Evolutionary conservation across 2,113 vertebrate species (phyloP), one percentile per base, ranked within the genome.

Genomic region (Notarius lentiginosus): DNA sequence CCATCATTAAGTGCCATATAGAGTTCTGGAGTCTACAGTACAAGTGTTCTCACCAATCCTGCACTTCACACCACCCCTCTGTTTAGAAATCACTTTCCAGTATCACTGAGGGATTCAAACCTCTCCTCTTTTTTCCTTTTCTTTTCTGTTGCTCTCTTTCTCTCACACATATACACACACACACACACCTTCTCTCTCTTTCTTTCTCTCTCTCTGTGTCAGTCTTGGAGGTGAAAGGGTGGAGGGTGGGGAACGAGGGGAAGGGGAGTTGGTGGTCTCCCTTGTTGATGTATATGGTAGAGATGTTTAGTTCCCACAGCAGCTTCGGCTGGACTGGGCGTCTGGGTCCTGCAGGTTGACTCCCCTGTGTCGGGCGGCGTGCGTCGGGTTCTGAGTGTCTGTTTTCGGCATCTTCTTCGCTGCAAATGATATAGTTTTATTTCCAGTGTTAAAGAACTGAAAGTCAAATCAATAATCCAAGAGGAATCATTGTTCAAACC

Each of bases 331-430:
- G 8, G 94, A 95, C 88, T 96, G 96, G 86, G 95, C 93, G 0
- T 96, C 95, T 0, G 95, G 95, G 87, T 96, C 95, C 88, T 96
- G 96, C 34, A 96, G 93, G 91, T 96, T 96, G 65, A 96, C 95
- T 0, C 96, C 96, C 88, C 95, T 92, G 77, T 96, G 95, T 77
- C 95, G 93, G 6, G 95, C 95, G 49, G 95, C 95, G 4, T 96
- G 95, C 75, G 95, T 96, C 0, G 95, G 95, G 91, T 96, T 96
- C 86, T 96, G 96, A 87, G 95, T 95, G 91, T 96, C 96, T 79
- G 95, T 96, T 93, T 96, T 96, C 92, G 96, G 96, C 96, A 96
- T 96, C 94, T 96, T 96, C 91, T 96, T 96, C 60, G 96, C 96
- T 96, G 66, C 8, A 49, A 82, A 24, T 85, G 72, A 12, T 18